These are phyloP conservation scores for Platypus cylindrus DNA, from an alignment of 2,888 invertebrate species.

Conservation along the genomic window DNA sequence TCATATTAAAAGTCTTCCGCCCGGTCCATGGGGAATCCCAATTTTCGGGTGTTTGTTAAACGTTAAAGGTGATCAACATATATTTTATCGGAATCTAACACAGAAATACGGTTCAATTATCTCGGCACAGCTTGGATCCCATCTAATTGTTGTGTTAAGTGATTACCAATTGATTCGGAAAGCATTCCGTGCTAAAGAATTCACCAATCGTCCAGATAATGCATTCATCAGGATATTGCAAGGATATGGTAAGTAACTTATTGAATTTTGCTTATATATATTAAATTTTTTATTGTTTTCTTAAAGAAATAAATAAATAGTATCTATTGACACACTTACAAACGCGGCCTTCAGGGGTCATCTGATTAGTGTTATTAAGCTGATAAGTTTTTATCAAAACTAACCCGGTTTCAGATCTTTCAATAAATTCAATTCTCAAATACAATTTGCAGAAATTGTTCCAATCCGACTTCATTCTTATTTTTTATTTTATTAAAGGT, in stretches of 20 bases:
- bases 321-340: constrained; percentile 30
- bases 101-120: constrained; percentile 70
- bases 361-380: constrained; percentile 17
- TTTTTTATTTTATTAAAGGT: constrained; percentile 42
- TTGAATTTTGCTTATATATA: not conserved
- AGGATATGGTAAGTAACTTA: constrained; percentile 69
- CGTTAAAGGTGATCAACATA: constrained; percentile 63
- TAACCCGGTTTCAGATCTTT: constrained; percentile 24
- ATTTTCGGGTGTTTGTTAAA: constrained; percentile 74
- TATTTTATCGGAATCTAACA: constrained; percentile 64
- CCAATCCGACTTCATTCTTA: constrained; percentile 4
- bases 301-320: constrained; percentile 21
- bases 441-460: constrained; percentile 3
- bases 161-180: constrained; percentile 78
- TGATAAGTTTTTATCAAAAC: constrained; percentile 17
- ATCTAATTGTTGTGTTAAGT: constrained; percentile 73
- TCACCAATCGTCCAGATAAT: constrained; percentile 76
- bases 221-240: constrained; percentile 77
- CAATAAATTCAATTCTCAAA: constrained; percentile 7
- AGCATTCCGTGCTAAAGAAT: constrained; percentile 74
- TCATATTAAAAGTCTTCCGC: constrained; percentile 49
- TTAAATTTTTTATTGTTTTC: constrained; percentile 7
- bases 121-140: constrained; percentile 68
- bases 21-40: constrained; percentile 81
- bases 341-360: constrained; percentile 33